Conservation (phyloP, 1,140 invertebrate genomes). For the Apis dorsata region DNA sequence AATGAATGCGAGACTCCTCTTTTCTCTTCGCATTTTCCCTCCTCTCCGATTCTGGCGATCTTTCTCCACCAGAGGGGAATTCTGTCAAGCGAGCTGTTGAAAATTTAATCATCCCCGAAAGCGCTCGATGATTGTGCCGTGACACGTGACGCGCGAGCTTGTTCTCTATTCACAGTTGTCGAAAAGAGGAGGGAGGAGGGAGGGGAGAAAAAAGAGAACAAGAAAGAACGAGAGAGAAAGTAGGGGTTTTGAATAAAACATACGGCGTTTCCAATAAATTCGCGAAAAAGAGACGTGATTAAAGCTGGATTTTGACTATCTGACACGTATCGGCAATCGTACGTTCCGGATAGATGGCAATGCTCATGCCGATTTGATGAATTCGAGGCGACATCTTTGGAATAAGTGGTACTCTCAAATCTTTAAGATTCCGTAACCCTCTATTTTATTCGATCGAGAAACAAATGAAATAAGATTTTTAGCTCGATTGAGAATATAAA, state of each 20-base stretch:
- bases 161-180: slow-evolving; percentile 33
- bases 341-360: neutral
- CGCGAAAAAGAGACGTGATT: slow-evolving; percentile 34
- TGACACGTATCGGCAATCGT: slow-evolving; percentile 22
- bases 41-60: neutral
- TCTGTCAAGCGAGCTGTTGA: slow-evolving; percentile 51
- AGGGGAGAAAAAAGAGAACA: neutral
- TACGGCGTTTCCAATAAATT: slow-evolving; percentile 53
- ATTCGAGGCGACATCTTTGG: neutral
- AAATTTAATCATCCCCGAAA: slow-evolving; percentile 61
- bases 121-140: slow-evolving; percentile 55
- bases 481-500: no score
- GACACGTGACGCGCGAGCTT: slow-evolving; percentile 57
- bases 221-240: neutral
- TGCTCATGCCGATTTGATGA: neutral
- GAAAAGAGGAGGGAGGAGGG: neutral
- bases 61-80: slow-evolving; percentile 9
- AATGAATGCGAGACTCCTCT: slow-evolving; percentile 21
- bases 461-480: no score
- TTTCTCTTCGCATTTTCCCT: neutral
- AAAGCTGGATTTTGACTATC: slow-evolving; percentile 30
- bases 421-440: no score
- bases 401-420: no score
- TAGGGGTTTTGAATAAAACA: slow-evolving; percentile 57
- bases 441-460: no score